Base-by-base conservation (phyloP, 2,797 vertebrate genomes). In the Hydrophis major region DNA sequence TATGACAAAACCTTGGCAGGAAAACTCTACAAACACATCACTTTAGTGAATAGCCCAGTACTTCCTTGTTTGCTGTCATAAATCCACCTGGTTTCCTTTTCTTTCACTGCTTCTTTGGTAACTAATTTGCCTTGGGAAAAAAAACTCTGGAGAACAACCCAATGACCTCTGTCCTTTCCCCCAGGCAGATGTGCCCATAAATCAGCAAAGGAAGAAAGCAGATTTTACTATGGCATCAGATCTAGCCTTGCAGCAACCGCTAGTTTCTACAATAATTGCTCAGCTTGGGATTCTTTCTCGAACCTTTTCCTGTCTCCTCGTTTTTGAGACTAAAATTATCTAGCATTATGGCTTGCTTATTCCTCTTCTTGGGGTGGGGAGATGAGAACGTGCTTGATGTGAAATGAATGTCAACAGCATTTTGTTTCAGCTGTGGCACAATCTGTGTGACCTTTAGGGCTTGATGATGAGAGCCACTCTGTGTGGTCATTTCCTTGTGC, bases 101-200 rank as follows among this genome's bases (percentile, higher is more conserved):
- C 42, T 91, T 91, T 87, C 59, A 11, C 74, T 90, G 13, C 37
- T 91, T 90, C 92, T 93, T 60, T 59, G 42, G 94, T 22, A 27
- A 59, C 60, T 37, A 57, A 50, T 90, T 63, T 89, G 53, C 55
- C 87, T 88, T 32, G 25, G 92, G n/a, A 42, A 87, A 6, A 42
- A 87, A 6, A 56, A 89, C 0, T 89, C 93, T 92, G 90, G 14
- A 88, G 60, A 90, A 94, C 86, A 90, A 1, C 42, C 88, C 61
- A 37, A 4, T 59, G 50, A 28, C 37, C 63, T 61, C 93, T 59
- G 11, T 25, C 60, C 57, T 91, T 86, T 94, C 57, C 87, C 92
- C 89, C 16, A 53, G 88, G 93, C 94, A 95, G 94, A 94, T 94
- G 94, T 94, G 92, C 66, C 93, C 92, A 91, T 96, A 96, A 95